Conservation (phyloP, 1,140 invertebrate genomes). For the Bombus picipes region DNA sequence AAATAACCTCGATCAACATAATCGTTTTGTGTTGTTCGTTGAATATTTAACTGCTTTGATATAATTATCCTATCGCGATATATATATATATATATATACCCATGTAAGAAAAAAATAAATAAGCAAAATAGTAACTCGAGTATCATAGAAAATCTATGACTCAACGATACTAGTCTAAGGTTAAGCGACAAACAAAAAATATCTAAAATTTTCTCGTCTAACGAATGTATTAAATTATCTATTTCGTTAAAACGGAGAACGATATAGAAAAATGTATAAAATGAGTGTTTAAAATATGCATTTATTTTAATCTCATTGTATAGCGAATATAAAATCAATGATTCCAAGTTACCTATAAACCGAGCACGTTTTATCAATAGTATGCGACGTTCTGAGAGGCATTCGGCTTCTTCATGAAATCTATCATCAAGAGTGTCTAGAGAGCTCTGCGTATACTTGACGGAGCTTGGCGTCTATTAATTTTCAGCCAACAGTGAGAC, state of each 20-base stretch:
- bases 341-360: too few species aligned
- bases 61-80: background rate
- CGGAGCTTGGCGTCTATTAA: slow-evolving; percentile 56
- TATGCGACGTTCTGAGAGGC: background rate
- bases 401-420: slow-evolving; percentile 54
- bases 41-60: background rate
- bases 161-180: too few species aligned
- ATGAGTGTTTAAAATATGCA: background rate
- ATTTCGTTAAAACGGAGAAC: too few species aligned
- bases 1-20: background rate
- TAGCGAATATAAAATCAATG: too few species aligned
- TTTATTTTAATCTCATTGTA: background rate
- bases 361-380: too few species aligned
- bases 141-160: too few species aligned
- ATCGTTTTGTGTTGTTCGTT: background rate
- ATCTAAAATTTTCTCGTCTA: too few species aligned
- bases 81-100: background rate
- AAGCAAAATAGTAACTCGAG: too few species aligned
- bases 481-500: slow-evolving; percentile 58
- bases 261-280: too few species aligned
- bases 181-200: too few species aligned
- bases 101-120: background rate
- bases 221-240: too few species aligned
- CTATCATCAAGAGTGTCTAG: slow-evolving; percentile 50
- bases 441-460: slow-evolving; percentile 33